Percentiles rank a stretch among this genome's conserved stretches.
These are phyloP conservation scores for Poliocrania exsul DNA, from an alignment of 2,797 vertebrate species.

Conservation along the genomic window DNA sequence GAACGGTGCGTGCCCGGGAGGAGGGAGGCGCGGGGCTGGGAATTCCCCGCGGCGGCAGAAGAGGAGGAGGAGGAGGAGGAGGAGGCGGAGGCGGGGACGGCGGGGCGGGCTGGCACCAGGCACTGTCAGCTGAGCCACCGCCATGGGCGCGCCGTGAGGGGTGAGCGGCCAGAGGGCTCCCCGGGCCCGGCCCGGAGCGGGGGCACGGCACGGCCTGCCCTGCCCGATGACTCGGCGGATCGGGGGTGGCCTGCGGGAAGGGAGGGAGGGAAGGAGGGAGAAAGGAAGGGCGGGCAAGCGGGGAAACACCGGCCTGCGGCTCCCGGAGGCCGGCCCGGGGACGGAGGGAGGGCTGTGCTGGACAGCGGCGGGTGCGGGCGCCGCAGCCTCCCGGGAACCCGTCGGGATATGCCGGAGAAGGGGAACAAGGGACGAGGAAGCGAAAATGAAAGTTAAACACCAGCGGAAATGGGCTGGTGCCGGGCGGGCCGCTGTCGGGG, in stretches of 20 bases:
- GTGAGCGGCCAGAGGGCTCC: background rate
- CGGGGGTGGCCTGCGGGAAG: background rate
- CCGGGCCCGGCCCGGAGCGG: background rate
- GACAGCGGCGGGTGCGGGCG: background rate
- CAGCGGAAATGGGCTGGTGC: background rate
- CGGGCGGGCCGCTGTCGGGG: background rate
- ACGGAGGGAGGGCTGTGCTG: background rate
- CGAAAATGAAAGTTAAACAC: slow-evolving; percentile 38
- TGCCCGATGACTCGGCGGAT: background rate
- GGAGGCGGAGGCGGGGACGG: background rate
- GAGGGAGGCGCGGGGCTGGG: background rate
- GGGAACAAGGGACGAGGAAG: background rate
- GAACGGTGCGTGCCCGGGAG: accelerated
- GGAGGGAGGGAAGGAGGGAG: background rate
- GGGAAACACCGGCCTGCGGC: background rate
- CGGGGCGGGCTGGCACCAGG: background rate
- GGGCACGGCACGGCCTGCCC: too few relatives aligned
- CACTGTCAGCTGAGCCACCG: background rate
- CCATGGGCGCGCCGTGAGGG: slow-evolving; percentile 11
- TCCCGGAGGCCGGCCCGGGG: background rate
- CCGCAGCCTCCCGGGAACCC: background rate
- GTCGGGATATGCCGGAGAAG: background rate
- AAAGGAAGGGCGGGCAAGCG: background rate
- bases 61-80: background rate
- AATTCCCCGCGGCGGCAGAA: background rate